A percentile compares a stretch with the other conserved stretches of the same genome.
Evolutionary conservation across 2,113 vertebrate species (phyloP).

Genomic region (Microtus oregoni): DNA sequence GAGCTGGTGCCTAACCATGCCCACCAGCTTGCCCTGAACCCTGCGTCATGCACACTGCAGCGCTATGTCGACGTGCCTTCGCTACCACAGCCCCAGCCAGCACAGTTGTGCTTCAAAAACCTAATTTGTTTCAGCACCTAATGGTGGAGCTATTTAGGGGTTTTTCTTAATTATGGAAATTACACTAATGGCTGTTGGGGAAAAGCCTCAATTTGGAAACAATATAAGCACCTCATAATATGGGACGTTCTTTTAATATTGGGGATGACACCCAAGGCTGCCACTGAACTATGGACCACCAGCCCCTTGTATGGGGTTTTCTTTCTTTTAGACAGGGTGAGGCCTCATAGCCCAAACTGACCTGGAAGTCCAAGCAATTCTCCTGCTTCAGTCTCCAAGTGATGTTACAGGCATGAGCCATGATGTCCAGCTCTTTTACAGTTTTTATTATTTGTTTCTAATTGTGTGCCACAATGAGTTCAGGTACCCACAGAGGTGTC

Average conservation of each 20-base stretch:
- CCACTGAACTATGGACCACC: neutral
- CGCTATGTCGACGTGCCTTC: neutral
- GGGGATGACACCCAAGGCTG: neutral
- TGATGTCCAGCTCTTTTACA: neutral
- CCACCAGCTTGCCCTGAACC: neutral
- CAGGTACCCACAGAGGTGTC: neutral
- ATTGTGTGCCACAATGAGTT: neutral
- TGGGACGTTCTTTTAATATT: neutral
- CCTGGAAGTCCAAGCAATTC: neutral
- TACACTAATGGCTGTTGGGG: neutral
- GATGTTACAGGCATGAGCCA: neutral
- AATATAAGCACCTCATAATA: neutral
- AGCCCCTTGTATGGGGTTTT: neutral
- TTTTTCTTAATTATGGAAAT: neutral
- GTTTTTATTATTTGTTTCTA: neutral
- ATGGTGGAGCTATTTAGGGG: neutral
- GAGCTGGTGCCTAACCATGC: neutral
- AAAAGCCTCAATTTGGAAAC: conserved; percentile 15
- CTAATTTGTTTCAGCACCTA: neutral
- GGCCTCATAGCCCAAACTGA: neutral
- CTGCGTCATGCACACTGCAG: neutral
- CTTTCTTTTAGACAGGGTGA: neutral
- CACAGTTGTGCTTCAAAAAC: neutral
- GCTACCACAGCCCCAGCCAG: neutral
- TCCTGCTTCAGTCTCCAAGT: neutral